Evolutionary conservation across 2,113 vertebrate species (phyloP).

Genomic region (Gavia stellata): DNA sequence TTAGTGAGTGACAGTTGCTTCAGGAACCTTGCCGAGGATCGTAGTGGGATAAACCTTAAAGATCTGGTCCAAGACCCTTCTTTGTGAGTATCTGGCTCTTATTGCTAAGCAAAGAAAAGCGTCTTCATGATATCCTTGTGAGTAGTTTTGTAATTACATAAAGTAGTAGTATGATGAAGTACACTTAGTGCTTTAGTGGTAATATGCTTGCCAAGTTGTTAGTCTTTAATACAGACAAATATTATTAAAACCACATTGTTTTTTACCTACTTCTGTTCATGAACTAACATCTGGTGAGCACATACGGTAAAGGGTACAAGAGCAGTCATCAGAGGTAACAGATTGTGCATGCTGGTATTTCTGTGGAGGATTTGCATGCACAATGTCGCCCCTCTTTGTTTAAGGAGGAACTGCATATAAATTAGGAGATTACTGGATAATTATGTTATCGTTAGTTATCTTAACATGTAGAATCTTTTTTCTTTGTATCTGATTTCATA

Average conservation of each 20-base stretch:
- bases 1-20: conserved; percentile 99
- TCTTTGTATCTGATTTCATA: neutral
- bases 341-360: neutral
- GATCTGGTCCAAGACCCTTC: conserved; percentile 98
- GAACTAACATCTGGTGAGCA: neutral
- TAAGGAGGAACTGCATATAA: neutral
- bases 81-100: conserved; percentile 86
- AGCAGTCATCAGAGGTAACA: neutral
- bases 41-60: conserved; percentile 99
- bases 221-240: neutral
- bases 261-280: neutral
- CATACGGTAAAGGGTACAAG: neutral
- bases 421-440: neutral
- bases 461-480: neutral
- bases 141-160: conserved; percentile 24
- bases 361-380: neutral
- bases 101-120: conserved; percentile 60
- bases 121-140: conserved; percentile 21
- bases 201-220: neutral
- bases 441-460: neutral
- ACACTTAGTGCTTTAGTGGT: neutral
- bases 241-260: neutral
- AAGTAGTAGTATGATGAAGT: neutral
- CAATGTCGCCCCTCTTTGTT: neutral
- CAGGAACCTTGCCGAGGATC: conserved; percentile 97